Percentiles rank a stretch among this genome's conserved stretches.
These are phyloP conservation scores for Congeria kusceri DNA, from an alignment of 2,888 invertebrate species.

Conservation along the genomic window DNA sequence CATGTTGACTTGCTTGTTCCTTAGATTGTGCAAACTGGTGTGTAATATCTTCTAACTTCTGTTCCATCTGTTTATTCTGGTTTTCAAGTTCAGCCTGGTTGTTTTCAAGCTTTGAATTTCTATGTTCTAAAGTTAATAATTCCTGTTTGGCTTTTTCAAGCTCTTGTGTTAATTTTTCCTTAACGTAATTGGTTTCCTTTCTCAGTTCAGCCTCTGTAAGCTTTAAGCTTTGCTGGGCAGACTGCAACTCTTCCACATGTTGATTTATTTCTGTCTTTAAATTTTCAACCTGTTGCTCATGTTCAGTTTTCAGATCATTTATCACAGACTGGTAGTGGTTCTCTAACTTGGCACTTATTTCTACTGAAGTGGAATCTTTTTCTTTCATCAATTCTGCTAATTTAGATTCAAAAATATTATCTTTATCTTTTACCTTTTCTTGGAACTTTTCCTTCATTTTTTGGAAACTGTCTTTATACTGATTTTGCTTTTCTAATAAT, in stretches of 20 bases:
- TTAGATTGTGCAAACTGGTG: slow-evolving; percentile 26
- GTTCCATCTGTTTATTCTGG: not conserved
- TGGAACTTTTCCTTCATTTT: slow-evolving; percentile 79
- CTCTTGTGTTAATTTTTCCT: no score
- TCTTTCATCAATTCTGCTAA: slow-evolving; percentile 72
- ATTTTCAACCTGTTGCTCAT: slow-evolving; percentile 59
- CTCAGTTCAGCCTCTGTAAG: no score
- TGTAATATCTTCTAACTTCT: not conserved
- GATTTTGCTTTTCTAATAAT: slow-evolving; percentile 77
- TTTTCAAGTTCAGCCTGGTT: no score
- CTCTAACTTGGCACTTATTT: slow-evolving; percentile 68
- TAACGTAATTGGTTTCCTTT: no score
- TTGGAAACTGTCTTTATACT: slow-evolving; percentile 76
- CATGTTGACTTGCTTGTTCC: slow-evolving; percentile 53
- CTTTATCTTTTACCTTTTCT: slow-evolving; percentile 75
- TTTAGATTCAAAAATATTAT: slow-evolving; percentile 72
- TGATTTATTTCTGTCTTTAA: slow-evolving; percentile 68
- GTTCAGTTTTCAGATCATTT: slow-evolving; percentile 63
- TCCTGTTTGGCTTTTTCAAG: no score
- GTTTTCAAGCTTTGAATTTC: no score
- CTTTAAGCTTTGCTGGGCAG: slow-evolving; percentile 7
- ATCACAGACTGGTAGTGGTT: slow-evolving; percentile 69
- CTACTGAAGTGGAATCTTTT: slow-evolving; percentile 77
- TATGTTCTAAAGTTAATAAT: no score
- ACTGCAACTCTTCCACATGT: slow-evolving; percentile 53